phyloP scores from a whole-genome alignment of 2,888 invertebrate species.

The Iselma pallidipennis region DNA sequence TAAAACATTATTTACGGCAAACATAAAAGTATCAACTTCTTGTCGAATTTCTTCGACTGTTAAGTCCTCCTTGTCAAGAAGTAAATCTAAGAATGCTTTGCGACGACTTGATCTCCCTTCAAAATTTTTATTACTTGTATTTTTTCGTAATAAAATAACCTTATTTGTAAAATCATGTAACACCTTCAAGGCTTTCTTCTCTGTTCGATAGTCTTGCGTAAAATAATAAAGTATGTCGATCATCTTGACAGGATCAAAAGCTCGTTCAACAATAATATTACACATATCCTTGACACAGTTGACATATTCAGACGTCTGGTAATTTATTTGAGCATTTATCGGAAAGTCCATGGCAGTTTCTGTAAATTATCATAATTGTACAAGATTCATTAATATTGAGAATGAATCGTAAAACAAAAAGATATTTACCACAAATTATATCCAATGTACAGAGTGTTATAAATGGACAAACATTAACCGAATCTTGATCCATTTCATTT shows the following conservation, averaged over 20 bases:
- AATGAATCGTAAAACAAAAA: too few species aligned
- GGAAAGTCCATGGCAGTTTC: conserved; percentile 24
- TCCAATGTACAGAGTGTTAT: conserved; percentile 64
- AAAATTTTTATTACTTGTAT: neutral
- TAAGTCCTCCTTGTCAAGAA: conserved; percentile 64
- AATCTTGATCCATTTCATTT: conserved; percentile 48
- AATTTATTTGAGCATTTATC: conserved; percentile 67
- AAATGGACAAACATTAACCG: conserved; percentile 63
- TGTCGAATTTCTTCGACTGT: conserved; percentile 65
- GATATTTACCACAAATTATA: conserved; percentile 62
- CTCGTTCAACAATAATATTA: conserved; percentile 43
- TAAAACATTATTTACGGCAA: conserved; percentile 59
- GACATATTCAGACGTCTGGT: conserved; percentile 69
- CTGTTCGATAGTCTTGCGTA: conserved; percentile 62
- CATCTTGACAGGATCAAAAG: conserved; percentile 58
- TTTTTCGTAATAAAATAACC: conserved; percentile 54
- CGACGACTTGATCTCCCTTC: neutral
- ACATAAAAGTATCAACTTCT: conserved; percentile 76
- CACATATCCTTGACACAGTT: conserved; percentile 65
- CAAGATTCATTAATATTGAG: too few species aligned
- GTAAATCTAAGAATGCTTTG: conserved; percentile 66
- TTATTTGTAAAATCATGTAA: conserved; percentile 62
- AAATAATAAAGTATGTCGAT: conserved; percentile 57
- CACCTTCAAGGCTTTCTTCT: conserved; percentile 56
- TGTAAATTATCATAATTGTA: conserved; percentile 7